These are phyloP conservation scores for Zenarchopterus dispar DNA, from an alignment of 2,797 vertebrate species.

Conservation along the genomic window DNA sequence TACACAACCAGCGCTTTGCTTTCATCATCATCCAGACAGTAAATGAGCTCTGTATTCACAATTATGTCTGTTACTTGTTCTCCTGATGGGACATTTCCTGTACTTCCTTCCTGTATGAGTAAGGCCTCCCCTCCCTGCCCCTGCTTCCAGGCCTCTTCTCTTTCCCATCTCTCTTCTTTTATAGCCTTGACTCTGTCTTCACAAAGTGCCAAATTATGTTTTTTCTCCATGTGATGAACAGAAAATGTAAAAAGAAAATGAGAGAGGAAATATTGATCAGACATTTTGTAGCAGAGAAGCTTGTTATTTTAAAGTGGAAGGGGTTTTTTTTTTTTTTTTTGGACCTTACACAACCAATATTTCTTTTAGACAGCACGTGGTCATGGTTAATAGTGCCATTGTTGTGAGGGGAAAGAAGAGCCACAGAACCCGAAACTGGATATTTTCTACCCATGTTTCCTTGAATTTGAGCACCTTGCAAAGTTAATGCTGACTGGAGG, in stretches of 20 bases:
- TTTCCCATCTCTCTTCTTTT: conserved; percentile 23
- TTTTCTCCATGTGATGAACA: conserved; percentile 21
- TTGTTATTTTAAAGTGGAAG: conserved; percentile 6
- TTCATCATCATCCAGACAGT: conserved; percentile 76
- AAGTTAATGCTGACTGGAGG: not conserved
- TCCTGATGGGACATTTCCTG: conserved; percentile 77
- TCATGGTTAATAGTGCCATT: not conserved
- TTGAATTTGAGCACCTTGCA: not conserved
- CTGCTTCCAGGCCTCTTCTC: not conserved
- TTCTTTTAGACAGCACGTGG: not conserved
- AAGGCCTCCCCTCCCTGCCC: conserved; percentile 35
- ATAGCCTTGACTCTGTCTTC: conserved; percentile 15
- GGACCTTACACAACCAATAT: not conserved
- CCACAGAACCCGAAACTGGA: not conserved
- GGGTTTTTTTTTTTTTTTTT: no score
- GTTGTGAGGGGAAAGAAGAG: not conserved
- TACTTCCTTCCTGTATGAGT: conserved; percentile 77
- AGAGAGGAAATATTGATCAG: not conserved
- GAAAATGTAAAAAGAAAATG: not conserved
- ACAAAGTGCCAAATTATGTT: no score
- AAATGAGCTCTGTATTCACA: conserved; percentile 73
- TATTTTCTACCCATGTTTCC: not conserved
- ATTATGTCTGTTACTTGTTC: conserved; percentile 72
- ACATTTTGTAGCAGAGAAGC: not conserved
- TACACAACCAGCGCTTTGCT: conserved; percentile 42